phyloP scores from a whole-genome alignment of 2,113 vertebrate species.

The Periophthalmus modestus region DNA sequence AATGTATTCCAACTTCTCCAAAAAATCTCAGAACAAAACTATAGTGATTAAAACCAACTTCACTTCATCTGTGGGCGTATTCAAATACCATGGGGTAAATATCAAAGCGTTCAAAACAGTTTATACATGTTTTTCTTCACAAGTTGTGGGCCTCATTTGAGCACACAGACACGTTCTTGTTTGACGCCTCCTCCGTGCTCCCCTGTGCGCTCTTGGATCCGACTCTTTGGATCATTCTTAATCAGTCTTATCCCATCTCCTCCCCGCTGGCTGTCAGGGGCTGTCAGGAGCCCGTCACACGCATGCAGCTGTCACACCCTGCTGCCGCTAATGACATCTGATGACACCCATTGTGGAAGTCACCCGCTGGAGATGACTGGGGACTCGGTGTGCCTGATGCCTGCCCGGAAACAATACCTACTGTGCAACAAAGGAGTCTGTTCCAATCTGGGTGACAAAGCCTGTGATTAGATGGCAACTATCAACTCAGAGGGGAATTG shows the following conservation, averaged over 20 bases:
- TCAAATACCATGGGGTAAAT: background rate
- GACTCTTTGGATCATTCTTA: slow-evolving; percentile 61
- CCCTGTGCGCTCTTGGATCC: background rate
- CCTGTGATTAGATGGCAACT: background rate
- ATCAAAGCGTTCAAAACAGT: background rate
- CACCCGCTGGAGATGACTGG: slow-evolving; percentile 49
- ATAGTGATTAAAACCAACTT: background rate
- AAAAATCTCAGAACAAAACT: background rate
- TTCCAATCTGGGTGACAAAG: slow-evolving; percentile 10
- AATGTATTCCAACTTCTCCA: too few relatives aligned
- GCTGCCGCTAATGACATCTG: slow-evolving; percentile 70
- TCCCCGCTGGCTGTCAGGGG: slow-evolving; percentile 64
- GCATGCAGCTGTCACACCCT: slow-evolving; percentile 64
- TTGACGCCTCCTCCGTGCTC: background rate
- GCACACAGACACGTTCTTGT: background rate
- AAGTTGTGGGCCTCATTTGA: background rate
- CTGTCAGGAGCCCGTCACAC: slow-evolving; percentile 66
- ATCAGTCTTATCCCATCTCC: slow-evolving; percentile 68
- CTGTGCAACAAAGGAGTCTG: slow-evolving; percentile 16
- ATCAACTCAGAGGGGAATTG: background rate
- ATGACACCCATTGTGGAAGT: slow-evolving; percentile 63
- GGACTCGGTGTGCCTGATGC: slow-evolving; percentile 31
- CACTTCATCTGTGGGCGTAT: background rate
- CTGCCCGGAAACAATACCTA: slow-evolving; percentile 24
- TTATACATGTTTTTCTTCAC: background rate